These are phyloP conservation scores for Limnephilus auricula DNA, from an alignment of 2,888 invertebrate species.

Conservation along the genomic window DNA sequence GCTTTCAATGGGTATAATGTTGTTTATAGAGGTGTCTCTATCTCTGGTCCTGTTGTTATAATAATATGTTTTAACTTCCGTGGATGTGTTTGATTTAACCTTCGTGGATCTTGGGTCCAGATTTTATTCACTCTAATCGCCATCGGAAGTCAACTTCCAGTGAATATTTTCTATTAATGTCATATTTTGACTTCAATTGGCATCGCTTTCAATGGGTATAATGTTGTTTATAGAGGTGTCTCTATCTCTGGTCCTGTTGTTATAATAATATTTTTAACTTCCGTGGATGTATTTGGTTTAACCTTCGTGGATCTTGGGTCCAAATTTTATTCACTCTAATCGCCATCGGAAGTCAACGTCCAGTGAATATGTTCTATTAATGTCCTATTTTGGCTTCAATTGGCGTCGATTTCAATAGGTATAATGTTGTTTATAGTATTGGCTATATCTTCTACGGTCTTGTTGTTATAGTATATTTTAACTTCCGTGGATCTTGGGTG, in stretches of 20 bases:
- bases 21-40: background rate
- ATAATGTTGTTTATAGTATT: background rate
- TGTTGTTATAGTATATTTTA: too few relatives aligned
- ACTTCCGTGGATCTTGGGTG: too few relatives aligned
- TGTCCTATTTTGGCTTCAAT: background rate
- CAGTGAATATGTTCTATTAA: background rate
- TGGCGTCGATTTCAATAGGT: too few relatives aligned
- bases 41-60: background rate
- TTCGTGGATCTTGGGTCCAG: too few relatives aligned
- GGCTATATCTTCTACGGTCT: too few relatives aligned
- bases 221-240: background rate
- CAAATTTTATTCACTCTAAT: background rate
- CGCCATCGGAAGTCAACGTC: background rate
- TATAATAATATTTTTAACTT: too few relatives aligned
- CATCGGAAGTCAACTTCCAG: background rate
- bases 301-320: too few relatives aligned
- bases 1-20: background rate
- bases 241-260: background rate
- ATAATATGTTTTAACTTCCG: too few relatives aligned
- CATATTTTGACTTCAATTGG: background rate
- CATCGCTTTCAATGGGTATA: background rate
- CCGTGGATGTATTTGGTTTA: too few relatives aligned
- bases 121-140: background rate
- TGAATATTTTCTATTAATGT: background rate
- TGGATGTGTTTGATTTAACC: too few relatives aligned